phyloP scores from a whole-genome alignment of 2,113 vertebrate species.

The Centropus bengalensis region DNA sequence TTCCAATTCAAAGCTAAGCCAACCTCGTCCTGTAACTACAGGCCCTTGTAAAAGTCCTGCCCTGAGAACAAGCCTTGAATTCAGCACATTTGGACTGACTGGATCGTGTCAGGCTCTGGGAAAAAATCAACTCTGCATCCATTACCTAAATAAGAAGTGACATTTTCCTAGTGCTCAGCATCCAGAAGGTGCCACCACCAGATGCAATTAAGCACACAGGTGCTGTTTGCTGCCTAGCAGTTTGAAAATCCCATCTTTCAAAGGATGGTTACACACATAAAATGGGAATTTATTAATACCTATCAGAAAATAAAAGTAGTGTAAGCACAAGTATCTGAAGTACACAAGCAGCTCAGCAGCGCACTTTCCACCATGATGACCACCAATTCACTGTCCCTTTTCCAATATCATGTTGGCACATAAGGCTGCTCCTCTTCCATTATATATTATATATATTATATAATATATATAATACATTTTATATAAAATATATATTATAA shows the following conservation, averaged over 20 bases:
- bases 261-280: background rate
- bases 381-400: background rate
- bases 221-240: background rate
- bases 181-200: conserved; percentile 1
- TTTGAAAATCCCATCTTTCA: fast-evolving
- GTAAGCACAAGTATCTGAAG: background rate
- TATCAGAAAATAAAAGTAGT: background rate
- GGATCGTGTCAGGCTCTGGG: background rate
- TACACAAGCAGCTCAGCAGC: background rate
- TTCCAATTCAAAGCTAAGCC: no score
- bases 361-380: background rate
- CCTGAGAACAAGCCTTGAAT: background rate
- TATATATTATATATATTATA: no score
- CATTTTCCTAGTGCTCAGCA: background rate
- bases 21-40: no score
- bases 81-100: background rate
- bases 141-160: background rate
- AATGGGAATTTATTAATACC: background rate
- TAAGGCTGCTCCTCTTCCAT: background rate
- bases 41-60: background rate
- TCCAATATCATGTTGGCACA: background rate
- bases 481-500: no score
- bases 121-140: background rate
- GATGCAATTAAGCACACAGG: background rate
- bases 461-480: no score